Evolutionary conservation across 2,113 vertebrate genomes (phyloP).

Genomic region (Toxotes jaculatrix): DNA sequence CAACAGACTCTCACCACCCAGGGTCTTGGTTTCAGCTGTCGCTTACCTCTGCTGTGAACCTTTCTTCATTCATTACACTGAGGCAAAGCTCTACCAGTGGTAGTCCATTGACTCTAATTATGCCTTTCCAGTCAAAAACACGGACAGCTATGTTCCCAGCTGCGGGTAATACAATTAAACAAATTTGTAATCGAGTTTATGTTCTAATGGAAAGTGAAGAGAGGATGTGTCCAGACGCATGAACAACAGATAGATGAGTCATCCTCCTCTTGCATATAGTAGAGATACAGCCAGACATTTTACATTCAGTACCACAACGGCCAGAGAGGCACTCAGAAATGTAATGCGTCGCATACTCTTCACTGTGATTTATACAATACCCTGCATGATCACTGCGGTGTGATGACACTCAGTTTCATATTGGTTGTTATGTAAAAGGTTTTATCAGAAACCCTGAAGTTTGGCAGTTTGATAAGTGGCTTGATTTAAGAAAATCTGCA

Average conservation of each 20-base stretch:
- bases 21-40: not conserved
- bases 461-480: too few species aligned
- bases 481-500: not conserved
- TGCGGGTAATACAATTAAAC: conserved; percentile 51
- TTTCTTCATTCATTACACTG: conserved; percentile 45
- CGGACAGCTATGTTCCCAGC: conserved; percentile 40
- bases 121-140: conserved; percentile 32
- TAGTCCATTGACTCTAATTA: conserved; percentile 31
- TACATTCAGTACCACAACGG: conserved; percentile 34
- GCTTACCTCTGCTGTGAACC: conserved; percentile 46
- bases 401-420: not conserved
- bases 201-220: conserved; percentile 51
- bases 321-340: conserved; percentile 24
- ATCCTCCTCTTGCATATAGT: conserved; percentile 12
- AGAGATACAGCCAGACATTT: conserved; percentile 24
- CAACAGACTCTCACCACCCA: not conserved
- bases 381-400: not conserved
- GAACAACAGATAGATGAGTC: conserved; percentile 58
- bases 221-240: conserved; percentile 33
- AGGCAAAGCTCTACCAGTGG: conserved; percentile 13
- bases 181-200: conserved; percentile 55
- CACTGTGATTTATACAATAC: conserved; percentile 16
- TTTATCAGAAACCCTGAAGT: too few species aligned
- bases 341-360: conserved; percentile 17
- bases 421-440: not conserved